These are phyloP conservation scores for Mesorhabditis sp. DNA, from an alignment of 2,888 invertebrate species.

Conservation along the genomic window DNA sequence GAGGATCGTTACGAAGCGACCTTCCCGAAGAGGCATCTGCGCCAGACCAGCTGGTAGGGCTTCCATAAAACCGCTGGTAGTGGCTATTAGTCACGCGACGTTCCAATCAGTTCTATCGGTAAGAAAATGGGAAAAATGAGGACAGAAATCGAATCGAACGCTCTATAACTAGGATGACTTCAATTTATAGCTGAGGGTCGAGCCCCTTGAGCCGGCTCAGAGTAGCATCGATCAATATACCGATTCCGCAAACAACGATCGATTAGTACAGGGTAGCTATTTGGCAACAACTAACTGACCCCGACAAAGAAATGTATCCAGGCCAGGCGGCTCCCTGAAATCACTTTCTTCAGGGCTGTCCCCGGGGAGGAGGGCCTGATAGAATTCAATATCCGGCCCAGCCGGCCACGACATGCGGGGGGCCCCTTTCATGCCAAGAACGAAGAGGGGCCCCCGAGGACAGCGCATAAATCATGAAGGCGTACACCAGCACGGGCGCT, in stretches of 20 bases:
- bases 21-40: too few species aligned
- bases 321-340: neutral
- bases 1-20: too few species aligned
- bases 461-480: slow-evolving; percentile 3
- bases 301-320: too few species aligned
- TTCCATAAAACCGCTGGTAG: too few species aligned
- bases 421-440: neutral
- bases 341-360: neutral
- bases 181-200: too few species aligned
- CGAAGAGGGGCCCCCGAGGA: neutral
- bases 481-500: neutral
- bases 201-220: too few species aligned
- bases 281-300: neutral
- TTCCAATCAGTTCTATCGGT: too few species aligned
- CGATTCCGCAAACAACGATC: neutral
- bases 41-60: too few species aligned
- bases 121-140: too few species aligned
- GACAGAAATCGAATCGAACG: too few species aligned
- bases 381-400: slow-evolving; percentile 2
- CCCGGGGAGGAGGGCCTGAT: neutral
- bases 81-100: too few species aligned
- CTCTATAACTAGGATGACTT: too few species aligned
- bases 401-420: neutral
- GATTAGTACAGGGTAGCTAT: neutral
- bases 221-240: neutral